Conservation (phyloP, 2,113 vertebrate genomes). For the Cryptomyrus ogoouensis region DNA sequence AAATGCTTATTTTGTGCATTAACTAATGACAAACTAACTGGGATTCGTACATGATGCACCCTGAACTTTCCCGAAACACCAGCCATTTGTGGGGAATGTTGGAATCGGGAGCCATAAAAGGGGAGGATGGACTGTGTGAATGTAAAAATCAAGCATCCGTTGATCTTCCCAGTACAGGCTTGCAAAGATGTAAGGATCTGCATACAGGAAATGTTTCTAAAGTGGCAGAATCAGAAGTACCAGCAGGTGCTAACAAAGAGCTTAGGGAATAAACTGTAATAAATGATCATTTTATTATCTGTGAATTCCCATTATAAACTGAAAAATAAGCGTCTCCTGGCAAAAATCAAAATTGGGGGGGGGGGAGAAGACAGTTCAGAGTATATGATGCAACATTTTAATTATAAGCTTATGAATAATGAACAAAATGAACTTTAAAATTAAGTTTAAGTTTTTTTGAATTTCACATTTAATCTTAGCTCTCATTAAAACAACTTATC, state of each 20-base stretch:
- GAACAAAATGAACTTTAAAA: neutral
- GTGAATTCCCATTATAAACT: neutral
- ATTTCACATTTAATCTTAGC: neutral
- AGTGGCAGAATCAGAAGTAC: neutral
- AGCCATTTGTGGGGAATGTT: neutral
- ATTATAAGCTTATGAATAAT: neutral
- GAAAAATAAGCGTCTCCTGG: neutral
- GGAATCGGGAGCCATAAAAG: neutral
- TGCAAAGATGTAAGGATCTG: neutral
- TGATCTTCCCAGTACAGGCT: neutral
- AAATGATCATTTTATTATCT: neutral
- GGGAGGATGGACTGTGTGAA: neutral
- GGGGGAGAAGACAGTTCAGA: neutral
- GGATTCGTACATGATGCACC: neutral
- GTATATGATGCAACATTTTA: neutral
- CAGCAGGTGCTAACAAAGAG: neutral
- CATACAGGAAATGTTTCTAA: neutral
- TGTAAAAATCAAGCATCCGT: neutral
- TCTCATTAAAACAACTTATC: neutral
- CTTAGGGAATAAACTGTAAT: neutral
- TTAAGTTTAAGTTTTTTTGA: neutral
- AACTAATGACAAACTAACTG: neutral
- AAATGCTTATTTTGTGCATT: neutral
- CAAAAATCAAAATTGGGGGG: neutral
- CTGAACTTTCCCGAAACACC: neutral